A percentile compares a stretch with the other conserved stretches of the same genome.
Evolutionary conservation across 2,113 vertebrate species (phyloP).

Genomic region (Gobiocypris rarus): DNA sequence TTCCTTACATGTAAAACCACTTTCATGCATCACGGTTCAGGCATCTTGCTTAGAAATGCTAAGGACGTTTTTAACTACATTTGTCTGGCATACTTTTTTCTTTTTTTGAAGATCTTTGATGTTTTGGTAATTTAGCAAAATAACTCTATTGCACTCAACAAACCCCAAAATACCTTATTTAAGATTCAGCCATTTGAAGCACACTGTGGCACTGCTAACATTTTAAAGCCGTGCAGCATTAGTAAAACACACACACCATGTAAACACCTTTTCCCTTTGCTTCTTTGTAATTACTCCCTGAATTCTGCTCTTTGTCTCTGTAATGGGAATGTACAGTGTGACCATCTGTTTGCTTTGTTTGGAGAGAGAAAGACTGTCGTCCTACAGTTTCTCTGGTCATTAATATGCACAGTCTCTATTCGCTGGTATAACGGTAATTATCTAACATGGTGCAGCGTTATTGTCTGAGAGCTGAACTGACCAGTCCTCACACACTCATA

Average conservation of each 20-base stretch:
- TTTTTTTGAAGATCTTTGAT: neutral
- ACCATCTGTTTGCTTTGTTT: slow-evolving; percentile 13
- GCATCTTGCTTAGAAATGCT: neutral
- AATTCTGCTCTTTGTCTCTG: slow-evolving; percentile 17
- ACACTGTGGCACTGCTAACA: neutral
- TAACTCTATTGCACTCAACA: neutral
- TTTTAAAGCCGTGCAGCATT: neutral
- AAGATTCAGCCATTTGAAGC: neutral
- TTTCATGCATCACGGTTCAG: neutral
- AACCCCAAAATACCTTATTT: neutral
- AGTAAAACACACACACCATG: neutral
- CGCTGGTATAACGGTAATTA: slow-evolving; percentile 42
- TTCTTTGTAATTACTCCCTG: neutral
- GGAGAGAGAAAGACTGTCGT: slow-evolving; percentile 15
- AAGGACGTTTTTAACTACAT: neutral
- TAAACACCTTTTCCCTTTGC: neutral
- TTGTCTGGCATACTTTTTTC: neutral
- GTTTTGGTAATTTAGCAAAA: neutral
- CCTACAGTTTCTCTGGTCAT: slow-evolving; percentile 26
- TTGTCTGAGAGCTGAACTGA: neutral
- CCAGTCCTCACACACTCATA: neutral
- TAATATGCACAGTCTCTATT: slow-evolving; percentile 50
- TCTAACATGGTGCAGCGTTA: neutral
- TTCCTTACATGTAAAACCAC: neutral
- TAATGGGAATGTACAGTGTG: slow-evolving; percentile 1